phyloP scores from a whole-genome alignment of 2,797 vertebrate species.

The Micropoecilia bifurca region DNA sequence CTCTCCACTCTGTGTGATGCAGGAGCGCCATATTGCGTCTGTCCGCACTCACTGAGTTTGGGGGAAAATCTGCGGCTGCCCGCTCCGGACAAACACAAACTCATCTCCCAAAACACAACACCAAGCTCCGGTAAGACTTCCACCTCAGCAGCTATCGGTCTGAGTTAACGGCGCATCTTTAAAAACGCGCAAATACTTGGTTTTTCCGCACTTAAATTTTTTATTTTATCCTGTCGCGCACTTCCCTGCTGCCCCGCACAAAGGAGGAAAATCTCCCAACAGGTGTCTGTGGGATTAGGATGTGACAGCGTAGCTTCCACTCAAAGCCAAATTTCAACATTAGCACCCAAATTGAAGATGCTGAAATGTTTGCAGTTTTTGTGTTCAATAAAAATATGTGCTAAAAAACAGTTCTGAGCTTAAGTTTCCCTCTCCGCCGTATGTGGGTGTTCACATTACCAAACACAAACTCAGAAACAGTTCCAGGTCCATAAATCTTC shows the following conservation, averaged over 20 bases:
- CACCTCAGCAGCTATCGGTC: not conserved
- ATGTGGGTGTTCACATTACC: slow-evolving; percentile 12
- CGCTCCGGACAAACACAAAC: not conserved
- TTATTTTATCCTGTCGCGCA: slow-evolving; percentile 11
- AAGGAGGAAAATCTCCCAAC: slow-evolving; percentile 72
- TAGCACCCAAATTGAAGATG: not conserved
- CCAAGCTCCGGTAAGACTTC: slow-evolving; percentile 55
- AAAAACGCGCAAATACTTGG: not conserved
- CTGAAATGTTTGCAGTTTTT: not conserved
- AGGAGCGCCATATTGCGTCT: slow-evolving; percentile 76
- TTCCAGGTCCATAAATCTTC: not conserved
- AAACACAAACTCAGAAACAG: not conserved
- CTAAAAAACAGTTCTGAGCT: not conserved
- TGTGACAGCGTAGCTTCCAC: slow-evolving; percentile 21
- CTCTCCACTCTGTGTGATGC: not conserved
- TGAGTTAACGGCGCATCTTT: not conserved
- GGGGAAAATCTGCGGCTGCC: slow-evolving; percentile 44
- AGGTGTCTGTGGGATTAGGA: slow-evolving; percentile 78
- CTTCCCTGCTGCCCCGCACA: slow-evolving; percentile 46
- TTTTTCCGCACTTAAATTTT: slow-evolving; percentile 42
- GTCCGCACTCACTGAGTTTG: slow-evolving; percentile 45
- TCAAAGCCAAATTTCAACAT: not conserved
- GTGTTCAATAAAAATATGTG: not conserved
- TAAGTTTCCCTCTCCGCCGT: slow-evolving; percentile 8
- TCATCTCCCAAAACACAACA: slow-evolving; percentile 21